These are phyloP conservation scores for Tridacna gigas DNA, from an alignment of 2,888 invertebrate species.

Conservation along the genomic window DNA sequence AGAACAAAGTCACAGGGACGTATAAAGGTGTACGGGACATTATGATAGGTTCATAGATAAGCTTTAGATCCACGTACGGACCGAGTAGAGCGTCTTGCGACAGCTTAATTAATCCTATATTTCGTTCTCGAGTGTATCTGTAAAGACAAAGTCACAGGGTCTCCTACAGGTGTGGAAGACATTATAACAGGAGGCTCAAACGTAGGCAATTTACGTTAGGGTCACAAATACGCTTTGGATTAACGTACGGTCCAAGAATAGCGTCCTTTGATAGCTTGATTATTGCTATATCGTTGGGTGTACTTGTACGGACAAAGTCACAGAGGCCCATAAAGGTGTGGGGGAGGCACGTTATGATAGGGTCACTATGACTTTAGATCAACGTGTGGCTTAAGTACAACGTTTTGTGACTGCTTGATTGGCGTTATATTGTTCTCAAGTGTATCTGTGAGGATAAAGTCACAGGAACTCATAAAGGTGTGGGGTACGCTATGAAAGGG, in stretches of 20 bases:
- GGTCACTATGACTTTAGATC: no score
- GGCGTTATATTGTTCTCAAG: slow-evolving; percentile 76
- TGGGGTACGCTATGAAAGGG: no score
- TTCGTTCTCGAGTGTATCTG: slow-evolving; percentile 68
- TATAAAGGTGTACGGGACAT: no score
- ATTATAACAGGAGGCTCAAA: no score
- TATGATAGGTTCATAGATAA: no score
- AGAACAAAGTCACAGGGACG: background rate
- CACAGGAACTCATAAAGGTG: no score
- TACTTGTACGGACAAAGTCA: no score
- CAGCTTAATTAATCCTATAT: slow-evolving; percentile 78
- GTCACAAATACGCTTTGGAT: no score
- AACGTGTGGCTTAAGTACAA: slow-evolving; percentile 64
- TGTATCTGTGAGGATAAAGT: slow-evolving; percentile 39
- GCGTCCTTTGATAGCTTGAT: slow-evolving; percentile 74
- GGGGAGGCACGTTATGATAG: no score
- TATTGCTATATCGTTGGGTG: slow-evolving; percentile 77
- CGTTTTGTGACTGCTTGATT: slow-evolving; percentile 73
- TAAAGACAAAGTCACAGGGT: slow-evolving; percentile 22
- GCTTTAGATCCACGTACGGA: slow-evolving; percentile 55
- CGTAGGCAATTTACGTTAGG: no score
- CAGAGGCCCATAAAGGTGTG: no score
- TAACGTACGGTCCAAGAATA: slow-evolving; percentile 64
- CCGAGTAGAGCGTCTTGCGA: slow-evolving; percentile 63
- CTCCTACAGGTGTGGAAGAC: no score